Conservation (phyloP, 2,797 vertebrate species). For the Lutjanus campechanus region DNA sequence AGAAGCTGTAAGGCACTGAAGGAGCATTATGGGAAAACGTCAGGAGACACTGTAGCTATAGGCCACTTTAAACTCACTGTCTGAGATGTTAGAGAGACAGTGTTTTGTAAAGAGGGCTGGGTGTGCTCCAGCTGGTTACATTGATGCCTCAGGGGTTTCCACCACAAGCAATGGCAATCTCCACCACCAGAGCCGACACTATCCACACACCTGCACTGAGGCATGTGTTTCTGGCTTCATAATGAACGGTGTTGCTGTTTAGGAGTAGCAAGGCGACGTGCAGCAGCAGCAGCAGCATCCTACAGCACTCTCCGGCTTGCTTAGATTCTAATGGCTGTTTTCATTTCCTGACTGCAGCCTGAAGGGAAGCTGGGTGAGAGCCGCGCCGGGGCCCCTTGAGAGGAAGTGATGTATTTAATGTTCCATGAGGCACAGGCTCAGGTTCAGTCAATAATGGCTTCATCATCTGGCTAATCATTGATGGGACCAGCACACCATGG, state of each 20-base stretch:
- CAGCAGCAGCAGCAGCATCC: conserved; percentile 42
- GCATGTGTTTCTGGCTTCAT: conserved; percentile 21
- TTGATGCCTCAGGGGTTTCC: conserved; percentile 28
- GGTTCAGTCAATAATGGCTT: conserved; percentile 80
- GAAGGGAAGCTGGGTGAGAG: conserved; percentile 60
- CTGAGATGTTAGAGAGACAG: conserved; percentile 5
- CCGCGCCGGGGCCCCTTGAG: conserved; percentile 59
- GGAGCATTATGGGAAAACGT: conserved; percentile 7
- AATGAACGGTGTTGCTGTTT: conserved; percentile 6
- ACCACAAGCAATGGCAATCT: conserved; percentile 9
- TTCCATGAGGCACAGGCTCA: conserved; percentile 76
- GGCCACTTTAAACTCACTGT: background rate
- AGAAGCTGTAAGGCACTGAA: background rate
- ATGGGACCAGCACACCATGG: conserved; percentile 52
- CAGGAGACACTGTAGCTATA: background rate
- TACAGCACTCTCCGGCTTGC: conserved; percentile 45
- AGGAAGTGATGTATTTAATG: conserved; percentile 83
- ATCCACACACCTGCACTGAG: conserved; percentile 23
- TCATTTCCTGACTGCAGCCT: conserved; percentile 75
- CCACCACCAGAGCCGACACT: background rate
- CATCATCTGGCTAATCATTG: conserved; percentile 79
- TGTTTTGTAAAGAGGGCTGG: conserved; percentile 5
- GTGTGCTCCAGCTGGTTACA: conserved; percentile 37
- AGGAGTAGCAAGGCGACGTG: conserved; percentile 10
- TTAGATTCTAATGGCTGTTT: conserved; percentile 70